Percentiles rank a stretch among this genome's conserved stretches.
These are phyloP conservation scores for western clawed frog (Xenopus tropicalis) DNA, from an alignment of 2,113 vertebrate species.

Conservation along the genomic window UCB_Xtro_10.0 CM004448.2:9340001-9340500, in stretches of 20 bases:
- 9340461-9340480: conserved; percentile 71
- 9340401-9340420: conserved; percentile 58
- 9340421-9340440: conserved; percentile 75
- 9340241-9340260: conserved; percentile 77
- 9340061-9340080: conserved; percentile 85
- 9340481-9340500: conserved; percentile 95
- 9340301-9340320: conserved; percentile 77
- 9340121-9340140: conserved; percentile 88
- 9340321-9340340: conserved; percentile 81
- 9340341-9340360: conserved; percentile 40
- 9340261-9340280: conserved; percentile 85
- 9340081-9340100: conserved; percentile 84
- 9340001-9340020: conserved; percentile 84
- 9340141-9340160: conserved; percentile 85
- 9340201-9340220: conserved; percentile 52
- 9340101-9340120: conserved; percentile 84
- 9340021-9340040: conserved; percentile 87
- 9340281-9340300: conserved; percentile 76
- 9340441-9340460: conserved; percentile 65
- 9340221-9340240: conserved; percentile 30
- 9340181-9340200: conserved; percentile 59
- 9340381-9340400: conserved; percentile 84
- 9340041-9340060: conserved; percentile 96
- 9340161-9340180: conserved; percentile 76
- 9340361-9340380: conserved; percentile 54